Percentiles rank a stretch among this genome's conserved stretches.
These are phyloP conservation scores for Platerodrilus igneus DNA, from an alignment of 2,888 invertebrate species.

Conservation along the genomic window DNA sequence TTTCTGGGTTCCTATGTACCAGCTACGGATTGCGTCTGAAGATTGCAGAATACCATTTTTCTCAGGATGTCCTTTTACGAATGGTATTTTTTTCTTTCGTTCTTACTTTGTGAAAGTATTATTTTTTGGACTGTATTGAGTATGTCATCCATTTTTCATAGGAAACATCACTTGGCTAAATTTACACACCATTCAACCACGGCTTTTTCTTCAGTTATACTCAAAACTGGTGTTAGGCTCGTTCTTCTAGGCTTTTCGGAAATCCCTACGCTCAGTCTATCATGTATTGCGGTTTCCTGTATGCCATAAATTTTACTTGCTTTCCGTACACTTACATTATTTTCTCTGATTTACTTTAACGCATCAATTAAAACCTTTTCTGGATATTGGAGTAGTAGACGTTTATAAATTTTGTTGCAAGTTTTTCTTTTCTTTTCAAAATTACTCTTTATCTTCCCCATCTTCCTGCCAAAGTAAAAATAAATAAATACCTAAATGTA, in stretches of 20 bases:
- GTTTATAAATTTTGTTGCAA: conserved; percentile 7
- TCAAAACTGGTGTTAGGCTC: conserved; percentile 11
- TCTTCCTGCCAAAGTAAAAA: neutral
- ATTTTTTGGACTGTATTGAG: conserved; percentile 11
- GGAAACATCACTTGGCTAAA: conserved; percentile 16
- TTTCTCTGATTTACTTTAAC: conserved; percentile 8
- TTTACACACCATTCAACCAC: conserved; percentile 14
- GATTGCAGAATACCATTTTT: conserved; percentile 24
- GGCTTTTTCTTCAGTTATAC: conserved; percentile 7
- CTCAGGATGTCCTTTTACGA: conserved; percentile 21
- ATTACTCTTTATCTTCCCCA: conserved; percentile 6
- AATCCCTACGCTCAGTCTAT: conserved; percentile 11
- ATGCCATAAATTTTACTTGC: conserved; percentile 13
- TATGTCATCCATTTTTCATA: conserved; percentile 13
- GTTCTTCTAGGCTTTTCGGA: conserved; percentile 12
- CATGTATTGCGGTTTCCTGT: conserved; percentile 12
- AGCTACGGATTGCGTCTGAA: conserved; percentile 19
- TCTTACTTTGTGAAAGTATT: conserved; percentile 4
- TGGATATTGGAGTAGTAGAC: conserved; percentile 8
- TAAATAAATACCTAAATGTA: too few relatives aligned
- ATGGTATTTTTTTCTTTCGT: conserved; percentile 17
- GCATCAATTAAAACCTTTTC: conserved; percentile 12
- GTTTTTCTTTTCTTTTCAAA: conserved; percentile 9
- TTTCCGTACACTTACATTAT: conserved; percentile 11
- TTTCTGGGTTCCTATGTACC: conserved; percentile 12